Conservation (phyloP, 2,113 vertebrate species). For the Ophthalmolycus amberensis region DNA sequence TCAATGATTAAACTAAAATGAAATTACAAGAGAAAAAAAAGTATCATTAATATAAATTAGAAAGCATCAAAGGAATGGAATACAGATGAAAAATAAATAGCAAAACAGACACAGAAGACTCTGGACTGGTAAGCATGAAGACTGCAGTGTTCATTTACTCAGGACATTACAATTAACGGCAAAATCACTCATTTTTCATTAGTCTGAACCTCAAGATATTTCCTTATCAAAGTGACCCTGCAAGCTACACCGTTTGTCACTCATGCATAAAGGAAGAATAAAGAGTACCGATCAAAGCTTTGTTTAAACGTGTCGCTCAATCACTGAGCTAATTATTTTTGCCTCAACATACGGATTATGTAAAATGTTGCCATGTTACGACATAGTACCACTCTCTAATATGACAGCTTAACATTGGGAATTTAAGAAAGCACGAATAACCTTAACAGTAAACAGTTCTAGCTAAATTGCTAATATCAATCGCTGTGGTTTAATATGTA, state of each 20-base stretch:
- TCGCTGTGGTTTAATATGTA: not conserved
- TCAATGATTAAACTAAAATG: constrained; percentile 9
- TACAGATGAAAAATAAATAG: constrained; percentile 1
- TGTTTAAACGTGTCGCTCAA: not conserved
- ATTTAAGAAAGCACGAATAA: not conserved
- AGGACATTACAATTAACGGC: not conserved
- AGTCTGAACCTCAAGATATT: constrained; percentile 17
- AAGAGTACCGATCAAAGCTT: constrained; percentile 7
- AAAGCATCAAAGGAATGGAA: not conserved
- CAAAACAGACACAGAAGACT: constrained; percentile 3
- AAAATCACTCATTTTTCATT: constrained; percentile 27
- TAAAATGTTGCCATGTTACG: not conserved
- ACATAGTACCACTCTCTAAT: not conserved
- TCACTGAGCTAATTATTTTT: constrained; percentile 5
- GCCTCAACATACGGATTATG: constrained; percentile 1
- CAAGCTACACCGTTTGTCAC: constrained; percentile 1
- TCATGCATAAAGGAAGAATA: not conserved
- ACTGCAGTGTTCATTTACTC: not conserved
- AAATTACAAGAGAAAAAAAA: constrained; percentile 8
- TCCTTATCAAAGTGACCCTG: not conserved
- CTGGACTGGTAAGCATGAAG: not conserved
- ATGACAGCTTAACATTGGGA: not conserved
- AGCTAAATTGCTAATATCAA: not conserved
- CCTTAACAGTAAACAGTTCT: not conserved
- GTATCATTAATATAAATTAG: not conserved